Evolutionary conservation across 2,888 invertebrate genomes (phyloP).

Genomic region (Tetragnatha montana): DNA sequence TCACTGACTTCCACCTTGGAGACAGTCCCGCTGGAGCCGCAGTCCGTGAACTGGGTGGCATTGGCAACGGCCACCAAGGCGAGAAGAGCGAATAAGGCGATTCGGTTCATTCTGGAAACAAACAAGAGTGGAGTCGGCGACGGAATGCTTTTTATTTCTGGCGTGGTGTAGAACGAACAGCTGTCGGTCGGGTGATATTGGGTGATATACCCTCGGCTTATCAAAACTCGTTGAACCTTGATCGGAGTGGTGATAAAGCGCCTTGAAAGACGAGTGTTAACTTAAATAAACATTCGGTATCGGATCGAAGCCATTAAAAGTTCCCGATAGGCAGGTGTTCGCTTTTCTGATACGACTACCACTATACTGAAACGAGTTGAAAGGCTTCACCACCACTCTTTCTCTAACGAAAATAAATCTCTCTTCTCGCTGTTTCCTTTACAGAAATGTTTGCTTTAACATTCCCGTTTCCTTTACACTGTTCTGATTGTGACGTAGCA

Average conservation of each 20-base stretch:
- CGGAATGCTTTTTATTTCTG: neutral
- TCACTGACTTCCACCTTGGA: conserved; percentile 19
- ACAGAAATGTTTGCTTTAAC: neutral
- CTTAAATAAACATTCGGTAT: conserved; percentile 23
- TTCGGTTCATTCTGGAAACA: conserved; percentile 2
- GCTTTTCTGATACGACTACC: neutral
- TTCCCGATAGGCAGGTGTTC: neutral
- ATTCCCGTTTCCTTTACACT: neutral
- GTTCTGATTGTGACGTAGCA: neutral
- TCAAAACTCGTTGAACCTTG: conserved; percentile 18
- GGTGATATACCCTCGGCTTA: neutral
- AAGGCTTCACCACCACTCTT: neutral
- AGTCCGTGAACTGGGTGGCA: conserved; percentile 34
- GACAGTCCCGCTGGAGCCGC: conserved; percentile 47
- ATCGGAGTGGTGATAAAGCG: conserved; percentile 3
- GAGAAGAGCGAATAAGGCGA: conserved; percentile 6
- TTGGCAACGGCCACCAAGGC: conserved; percentile 3
- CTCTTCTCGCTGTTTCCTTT: neutral
- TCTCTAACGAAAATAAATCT: neutral
- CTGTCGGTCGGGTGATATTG: neutral
- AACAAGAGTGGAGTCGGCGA: neutral
- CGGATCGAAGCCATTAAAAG: neutral
- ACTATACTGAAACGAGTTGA: neutral
- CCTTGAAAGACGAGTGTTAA: neutral
- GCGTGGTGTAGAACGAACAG: neutral